Evolutionary conservation across 2,888 invertebrate genomes (phyloP).

Genomic region (Eledona agricola): DNA sequence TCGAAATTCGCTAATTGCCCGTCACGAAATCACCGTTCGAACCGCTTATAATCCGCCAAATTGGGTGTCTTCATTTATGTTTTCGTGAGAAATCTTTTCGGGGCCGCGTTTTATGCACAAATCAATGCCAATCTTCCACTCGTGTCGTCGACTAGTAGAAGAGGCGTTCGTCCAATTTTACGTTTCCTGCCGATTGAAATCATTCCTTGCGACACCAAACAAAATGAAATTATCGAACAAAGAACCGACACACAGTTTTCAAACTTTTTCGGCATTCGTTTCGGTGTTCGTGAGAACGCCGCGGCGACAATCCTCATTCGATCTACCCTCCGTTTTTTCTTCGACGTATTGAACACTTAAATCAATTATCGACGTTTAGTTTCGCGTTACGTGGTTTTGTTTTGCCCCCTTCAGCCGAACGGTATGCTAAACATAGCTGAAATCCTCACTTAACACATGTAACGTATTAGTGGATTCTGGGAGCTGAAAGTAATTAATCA

Average conservation of each 20-base stretch:
- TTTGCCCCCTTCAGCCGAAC: constrained; percentile 14
- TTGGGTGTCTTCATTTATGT: constrained; percentile 1
- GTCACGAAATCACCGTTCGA: constrained; percentile 5
- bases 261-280: constrained; percentile 39
- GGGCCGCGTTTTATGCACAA: background rate
- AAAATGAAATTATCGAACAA: constrained; percentile 40
- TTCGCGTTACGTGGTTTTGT: constrained; percentile 11
- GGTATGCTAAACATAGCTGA: constrained; percentile 27
- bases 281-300: constrained; percentile 42
- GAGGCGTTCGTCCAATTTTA: constrained; percentile 19
- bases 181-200: constrained; percentile 33
- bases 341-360: constrained; percentile 18
- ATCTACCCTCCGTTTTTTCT: constrained; percentile 8
- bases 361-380: constrained; percentile 36
- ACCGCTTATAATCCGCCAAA: constrained; percentile 12
- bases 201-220: constrained; percentile 34
- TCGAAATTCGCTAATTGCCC: constrained; percentile 14
- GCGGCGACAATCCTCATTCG: constrained; percentile 37
- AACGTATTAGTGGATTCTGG: constrained; percentile 47
- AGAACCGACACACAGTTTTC: constrained; percentile 36
- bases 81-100: background rate
- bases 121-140: background rate
- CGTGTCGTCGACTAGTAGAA: constrained; percentile 5
- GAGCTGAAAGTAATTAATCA: constrained; percentile 52
- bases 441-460: constrained; percentile 40